Evolutionary conservation across 2,113 vertebrate genomes (phyloP), one percentile per base, ranked within the genome.

Genomic region (Micronisus gabar): DNA sequence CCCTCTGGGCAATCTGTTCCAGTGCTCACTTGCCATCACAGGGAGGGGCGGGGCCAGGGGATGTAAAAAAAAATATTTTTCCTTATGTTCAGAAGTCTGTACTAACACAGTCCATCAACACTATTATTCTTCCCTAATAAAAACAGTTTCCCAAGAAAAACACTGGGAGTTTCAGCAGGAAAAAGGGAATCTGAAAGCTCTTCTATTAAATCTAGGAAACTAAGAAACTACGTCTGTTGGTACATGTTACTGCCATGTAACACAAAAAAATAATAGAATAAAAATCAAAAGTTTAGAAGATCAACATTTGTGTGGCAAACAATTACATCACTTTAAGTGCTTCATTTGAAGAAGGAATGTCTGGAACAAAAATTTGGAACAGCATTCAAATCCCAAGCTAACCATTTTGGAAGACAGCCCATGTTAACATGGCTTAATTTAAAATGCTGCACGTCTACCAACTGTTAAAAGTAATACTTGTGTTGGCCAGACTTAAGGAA

Each of bases 391-490:
- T 86, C 86, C 83, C 92, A 93, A 45, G 62, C 41, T 91, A 95
- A 91, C 53, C 50, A 68, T 68, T 79, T 48, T 96, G 95, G 91
- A 88, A 95, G 23, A 59, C 76, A 85, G 96, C 93, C 89, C 86
- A 82, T n/a, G 45, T 73, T 89, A 91, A 84, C 86, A 95, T 65
- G 88, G 65, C 70, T 93, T 66, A 62, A 94, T 92, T 95, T 92
- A 89, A 95, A 81, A 95, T 21, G 86, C 66, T 87, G 53, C 78
- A 72, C 0, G 13, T 92, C 90, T 78, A 95, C 79, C 74, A 81
- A 78, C 93, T 93, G 88, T 68, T 94, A 72, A 72, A 95, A 96
- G 86, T 91, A 91, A 89, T 66, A 68, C 84, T 96, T 93, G 53
- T 91, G 66, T 85, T 96, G 94, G 93, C 93, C 83, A 91, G 89